A percentile compares a stretch with the other conserved stretches of the same genome.
These are phyloP conservation scores for Prunella himalayana DNA, from an alignment of 2,113 vertebrate species.

Conservation along the genomic window DNA sequence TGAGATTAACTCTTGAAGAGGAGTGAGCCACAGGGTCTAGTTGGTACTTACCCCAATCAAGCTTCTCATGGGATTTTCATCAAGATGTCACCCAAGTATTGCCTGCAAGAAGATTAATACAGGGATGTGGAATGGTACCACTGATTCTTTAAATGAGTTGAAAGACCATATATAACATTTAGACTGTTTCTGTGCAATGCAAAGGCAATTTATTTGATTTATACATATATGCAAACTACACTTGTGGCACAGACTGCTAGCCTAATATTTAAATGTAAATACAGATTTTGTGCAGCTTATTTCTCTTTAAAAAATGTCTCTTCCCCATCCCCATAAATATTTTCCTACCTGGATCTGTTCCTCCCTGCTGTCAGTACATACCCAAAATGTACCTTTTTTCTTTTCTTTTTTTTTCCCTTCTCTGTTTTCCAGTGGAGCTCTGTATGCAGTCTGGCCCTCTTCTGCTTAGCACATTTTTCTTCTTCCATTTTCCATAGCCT, in stretches of 20 bases:
- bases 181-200: background rate
- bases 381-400: background rate
- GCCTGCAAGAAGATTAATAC: background rate
- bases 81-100: background rate
- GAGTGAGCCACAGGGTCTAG: background rate
- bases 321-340: background rate
- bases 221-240: background rate
- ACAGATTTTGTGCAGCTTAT: background rate
- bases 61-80: background rate
- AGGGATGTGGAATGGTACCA: background rate
- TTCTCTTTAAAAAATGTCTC: background rate
- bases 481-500: background rate
- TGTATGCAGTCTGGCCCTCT: background rate
- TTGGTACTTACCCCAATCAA: background rate
- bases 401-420: background rate
- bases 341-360: background rate
- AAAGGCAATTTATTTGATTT: background rate
- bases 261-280: background rate
- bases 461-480: background rate
- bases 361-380: background rate
- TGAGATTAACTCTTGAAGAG: background rate
- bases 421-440: background rate
- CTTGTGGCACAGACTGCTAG: background rate
- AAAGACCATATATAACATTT: background rate
- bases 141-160: background rate